Base-by-base conservation (phyloP, 2,888 invertebrate species). In the Drosophila flavopinicola region DNA sequence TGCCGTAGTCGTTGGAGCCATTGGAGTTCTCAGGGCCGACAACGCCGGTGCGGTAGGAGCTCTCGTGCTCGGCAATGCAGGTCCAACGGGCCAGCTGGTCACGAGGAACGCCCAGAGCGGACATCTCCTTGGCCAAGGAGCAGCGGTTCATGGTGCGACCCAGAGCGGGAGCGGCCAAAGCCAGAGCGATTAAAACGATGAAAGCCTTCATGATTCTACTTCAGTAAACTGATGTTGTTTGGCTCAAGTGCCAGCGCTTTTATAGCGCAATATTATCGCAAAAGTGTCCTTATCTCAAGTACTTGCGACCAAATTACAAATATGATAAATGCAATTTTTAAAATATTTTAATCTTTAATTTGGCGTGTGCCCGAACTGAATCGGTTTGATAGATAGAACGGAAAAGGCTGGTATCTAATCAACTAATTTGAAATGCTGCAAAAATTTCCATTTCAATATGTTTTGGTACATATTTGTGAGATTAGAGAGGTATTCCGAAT, bases 21-120 rank as follows among this genome's bases (percentile, higher is more conserved):
- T 93, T 91, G 0, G 59, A 66, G 75, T 93, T 92, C 0, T 89
- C 57, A 0, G 87, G 89, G 1, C 92, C 92, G 20, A 90, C 86
- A 0, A 89, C 90, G n/a, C 89, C 67, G 0, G 92, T 92, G 24
- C 90, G 88, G n/a, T 90, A 88, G 15, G 41, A 48, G 32, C 85
- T 88, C 65, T 89, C 89, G 35, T 73, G 75, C 48, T 88, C 20
- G 13, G 85, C 88, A 51, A 89, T 77, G 70, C 90, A 89, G 0
- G 84, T 74, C 89, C 89, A 90, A 1, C 42, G 61, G 13, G 61
- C 33, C 59, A 89, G 42, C 38, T 89, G 73, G 17, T 70, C 65
- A 1, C 75, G 75, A 1, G 88, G 83, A 11, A 87, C 76, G 23
- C 87, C 89, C 52, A 85, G 9, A 3, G 91, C 25, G 45, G 44